A percentile compares a stretch with the other conserved stretches of the same genome.
These are phyloP conservation scores for Thalassarche chlororhynchos DNA, from an alignment of 2,113 vertebrate species.

Conservation along the genomic window DNA sequence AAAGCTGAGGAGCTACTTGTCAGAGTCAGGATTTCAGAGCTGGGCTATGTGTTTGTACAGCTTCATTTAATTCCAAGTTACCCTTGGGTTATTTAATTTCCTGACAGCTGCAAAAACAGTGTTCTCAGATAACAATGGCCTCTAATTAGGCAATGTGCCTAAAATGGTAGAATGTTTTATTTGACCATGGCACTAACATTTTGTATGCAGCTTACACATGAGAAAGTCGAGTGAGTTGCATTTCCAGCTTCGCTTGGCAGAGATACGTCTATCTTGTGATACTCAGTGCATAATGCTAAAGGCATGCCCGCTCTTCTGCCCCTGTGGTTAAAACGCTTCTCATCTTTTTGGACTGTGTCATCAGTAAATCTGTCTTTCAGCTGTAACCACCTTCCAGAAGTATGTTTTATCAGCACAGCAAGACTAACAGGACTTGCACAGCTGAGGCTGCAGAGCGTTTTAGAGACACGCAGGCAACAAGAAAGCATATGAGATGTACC, in stretches of 20 bases:
- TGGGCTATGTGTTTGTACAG: constrained; percentile 46
- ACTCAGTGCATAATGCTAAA: neutral
- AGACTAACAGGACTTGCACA: neutral
- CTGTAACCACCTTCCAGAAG: constrained; percentile 33
- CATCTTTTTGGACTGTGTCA: neutral
- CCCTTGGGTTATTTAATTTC: constrained; percentile 65
- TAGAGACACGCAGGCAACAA: neutral
- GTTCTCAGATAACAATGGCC: constrained; percentile 54
- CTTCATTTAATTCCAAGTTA: constrained; percentile 58
- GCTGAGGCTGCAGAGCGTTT: neutral
- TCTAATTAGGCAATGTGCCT: constrained; percentile 54
- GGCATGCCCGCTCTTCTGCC: neutral
- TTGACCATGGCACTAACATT: constrained; percentile 31
- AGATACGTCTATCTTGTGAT: neutral
- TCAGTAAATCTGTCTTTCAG: constrained; percentile 23
- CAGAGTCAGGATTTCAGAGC: constrained; percentile 25
- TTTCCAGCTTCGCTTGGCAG: constrained; percentile 29
- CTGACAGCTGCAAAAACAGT: constrained; percentile 67
- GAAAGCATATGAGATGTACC: neutral
- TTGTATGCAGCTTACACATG: neutral
- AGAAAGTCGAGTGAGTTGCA: neutral
- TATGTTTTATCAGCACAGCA: neutral
- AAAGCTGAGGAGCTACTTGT: constrained; percentile 14
- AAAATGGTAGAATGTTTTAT: constrained; percentile 42
- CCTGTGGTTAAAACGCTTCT: neutral